Percentiles rank a stretch among this genome's conserved stretches.
These are phyloP conservation scores for Eulemur macaco DNA, from an alignment of 2,113 vertebrate species.

Conservation along the genomic window DNA sequence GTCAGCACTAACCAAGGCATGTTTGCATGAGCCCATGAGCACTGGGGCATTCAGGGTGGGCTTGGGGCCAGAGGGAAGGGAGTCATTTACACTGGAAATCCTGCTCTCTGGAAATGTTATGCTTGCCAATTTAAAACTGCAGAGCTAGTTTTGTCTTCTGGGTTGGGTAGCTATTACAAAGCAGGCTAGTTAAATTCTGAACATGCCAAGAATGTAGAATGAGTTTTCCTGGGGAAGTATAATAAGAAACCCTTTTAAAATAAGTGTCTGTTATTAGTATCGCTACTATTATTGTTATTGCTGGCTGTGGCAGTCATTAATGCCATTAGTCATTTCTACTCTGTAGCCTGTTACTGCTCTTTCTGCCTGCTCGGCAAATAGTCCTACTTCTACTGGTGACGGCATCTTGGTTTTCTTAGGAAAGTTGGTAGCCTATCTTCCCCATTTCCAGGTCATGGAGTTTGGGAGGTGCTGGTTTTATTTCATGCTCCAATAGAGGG, in stretches of 20 bases:
- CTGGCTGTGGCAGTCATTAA: background rate
- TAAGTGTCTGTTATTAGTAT: background rate
- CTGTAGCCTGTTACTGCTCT: background rate
- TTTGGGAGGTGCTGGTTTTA: background rate
- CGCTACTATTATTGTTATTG: background rate
- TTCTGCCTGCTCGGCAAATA: background rate
- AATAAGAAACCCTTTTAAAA: background rate
- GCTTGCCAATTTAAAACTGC: conserved; percentile 51
- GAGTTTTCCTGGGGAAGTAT: background rate
- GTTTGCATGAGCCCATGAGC: conserved; percentile 71
- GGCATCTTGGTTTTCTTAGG: background rate
- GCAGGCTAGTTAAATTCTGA: background rate
- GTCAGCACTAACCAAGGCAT: conserved; percentile 73
- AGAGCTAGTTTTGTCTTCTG: conserved; percentile 14
- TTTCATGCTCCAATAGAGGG: background rate
- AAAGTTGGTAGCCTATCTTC: background rate
- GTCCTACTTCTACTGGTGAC: background rate
- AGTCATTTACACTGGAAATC: conserved; percentile 16
- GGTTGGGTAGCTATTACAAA: background rate
- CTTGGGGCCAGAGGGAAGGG: background rate
- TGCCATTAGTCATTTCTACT: background rate
- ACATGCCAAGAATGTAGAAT: background rate
- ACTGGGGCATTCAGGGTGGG: background rate
- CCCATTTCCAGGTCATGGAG: background rate
- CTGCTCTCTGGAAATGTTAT: conserved; percentile 27